Conservation (phyloP, 1,140 invertebrate species). For the Penaeus indicus region DNA sequence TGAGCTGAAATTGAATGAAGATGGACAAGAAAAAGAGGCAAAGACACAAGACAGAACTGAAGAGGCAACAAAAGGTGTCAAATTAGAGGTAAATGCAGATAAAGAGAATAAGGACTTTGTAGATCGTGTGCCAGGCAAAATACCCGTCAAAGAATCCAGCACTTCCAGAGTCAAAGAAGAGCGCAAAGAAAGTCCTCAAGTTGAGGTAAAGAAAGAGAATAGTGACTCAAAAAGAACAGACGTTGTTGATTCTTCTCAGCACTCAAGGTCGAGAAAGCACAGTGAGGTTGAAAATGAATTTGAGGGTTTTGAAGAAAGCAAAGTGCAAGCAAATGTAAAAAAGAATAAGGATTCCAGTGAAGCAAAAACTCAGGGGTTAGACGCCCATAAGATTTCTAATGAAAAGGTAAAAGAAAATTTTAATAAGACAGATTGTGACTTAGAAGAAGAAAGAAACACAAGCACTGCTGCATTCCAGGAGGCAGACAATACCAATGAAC, state of each 20-base stretch:
- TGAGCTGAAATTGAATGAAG: not conserved
- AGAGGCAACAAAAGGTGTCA: not conserved
- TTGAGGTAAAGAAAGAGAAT: too few species aligned
- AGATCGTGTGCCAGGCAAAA: too few species aligned
- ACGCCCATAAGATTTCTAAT: too few species aligned
- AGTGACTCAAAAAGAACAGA: too few species aligned
- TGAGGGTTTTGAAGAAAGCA: not conserved
- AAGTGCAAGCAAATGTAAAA: not conserved
- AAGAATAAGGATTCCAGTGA: not conserved
- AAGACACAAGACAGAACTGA: not conserved
- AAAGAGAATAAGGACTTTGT: not conserved
- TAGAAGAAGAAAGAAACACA: not conserved
- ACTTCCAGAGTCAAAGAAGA: too few species aligned
- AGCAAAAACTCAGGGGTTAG: too few species aligned
- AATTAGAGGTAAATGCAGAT: not conserved
- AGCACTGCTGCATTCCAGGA: too few species aligned
- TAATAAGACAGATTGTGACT: not conserved
- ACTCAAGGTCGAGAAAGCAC: too few species aligned
- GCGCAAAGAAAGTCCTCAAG: too few species aligned
- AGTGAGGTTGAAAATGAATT: not conserved
- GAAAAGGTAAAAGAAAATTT: too few species aligned
- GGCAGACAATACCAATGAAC: too few species aligned
- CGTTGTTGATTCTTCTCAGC: too few species aligned
- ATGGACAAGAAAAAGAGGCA: not conserved
- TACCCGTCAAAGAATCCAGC: not conserved